Evolutionary conservation across 2,797 vertebrate species (phyloP), one percentile per base, ranked within the genome.

Genomic region (Cyprinella venusta): DNA sequence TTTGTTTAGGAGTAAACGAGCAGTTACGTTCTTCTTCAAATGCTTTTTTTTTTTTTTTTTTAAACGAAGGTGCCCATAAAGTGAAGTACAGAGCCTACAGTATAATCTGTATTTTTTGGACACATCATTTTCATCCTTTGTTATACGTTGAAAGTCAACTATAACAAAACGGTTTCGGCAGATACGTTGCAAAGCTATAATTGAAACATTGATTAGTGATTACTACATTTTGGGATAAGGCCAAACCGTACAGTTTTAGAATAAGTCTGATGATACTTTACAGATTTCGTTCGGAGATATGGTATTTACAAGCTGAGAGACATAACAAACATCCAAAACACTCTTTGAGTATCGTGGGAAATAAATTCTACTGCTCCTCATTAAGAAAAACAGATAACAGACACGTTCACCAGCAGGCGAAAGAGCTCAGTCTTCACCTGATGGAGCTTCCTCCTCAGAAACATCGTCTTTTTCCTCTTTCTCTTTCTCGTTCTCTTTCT

Each of bases 401-500:
- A 87, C 63, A 83, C 76, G 48, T 83, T 78, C 70, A 74, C 79
- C 69, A 76, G 69, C 33, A 26, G 86, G 88, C 16, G 78, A 84
- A 83, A 89, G 90, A 93, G 83, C 91, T 95, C 97, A 98, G 96
- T 99, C 98, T 95, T 99, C 97, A 93, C 97, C 97, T 94, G 97
- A 99, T 79, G 95, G 96, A 56, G 95, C 96, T 93, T 99, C 97
- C 89, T 99, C 97, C 95, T 99, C 97, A 82, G 97, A 99, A 83
- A 95, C 97, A 85, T 98, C 97, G 87, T 98, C 97, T 82, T 95
- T 94, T 83, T 95, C 95, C 24, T 93, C 91, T 0, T 94, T 92
- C 3, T 94, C 92, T 7, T 92, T 90, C 38, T 94, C 93, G 12
- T 93, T 93, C 50, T 94, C 93, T 0, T 92, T 91, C 15, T 87